A percentile compares a stretch with the other conserved stretches of the same genome.
phyloP scores from a whole-genome alignment of 2,113 vertebrate species.

The Prunella himalayana region DNA sequence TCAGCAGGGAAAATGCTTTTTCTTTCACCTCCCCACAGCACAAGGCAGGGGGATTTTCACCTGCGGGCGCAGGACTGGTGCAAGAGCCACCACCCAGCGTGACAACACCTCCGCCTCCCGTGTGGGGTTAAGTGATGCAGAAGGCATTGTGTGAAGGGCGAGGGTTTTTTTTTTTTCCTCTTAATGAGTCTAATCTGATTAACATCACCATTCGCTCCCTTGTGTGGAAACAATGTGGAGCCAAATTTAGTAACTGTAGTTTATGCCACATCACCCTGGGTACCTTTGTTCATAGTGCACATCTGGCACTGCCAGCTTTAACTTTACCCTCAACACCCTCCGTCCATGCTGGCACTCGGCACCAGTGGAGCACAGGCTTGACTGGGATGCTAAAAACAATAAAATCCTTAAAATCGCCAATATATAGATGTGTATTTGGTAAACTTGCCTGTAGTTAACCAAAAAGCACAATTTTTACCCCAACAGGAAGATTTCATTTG shows the following conservation, averaged over 20 bases:
- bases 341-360: neutral
- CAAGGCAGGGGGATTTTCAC: neutral
- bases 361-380: neutral
- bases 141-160: slow-evolving; percentile 9
- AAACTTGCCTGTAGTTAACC: slow-evolving; percentile 81
- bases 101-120: slow-evolving; percentile 11
- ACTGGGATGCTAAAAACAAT: neutral
- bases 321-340: slow-evolving; percentile 12
- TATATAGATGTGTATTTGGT: neutral
- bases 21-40: neutral
- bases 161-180: neutral
- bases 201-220: slow-evolving; percentile 52
- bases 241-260: slow-evolving; percentile 53
- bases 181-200: slow-evolving; percentile 68
- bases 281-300: slow-evolving; percentile 29
- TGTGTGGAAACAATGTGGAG: slow-evolving; percentile 58
- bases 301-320: slow-evolving; percentile 35
- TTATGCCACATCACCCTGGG: slow-evolving; percentile 31
- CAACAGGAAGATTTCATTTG: slow-evolving; percentile 83
- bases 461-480: slow-evolving; percentile 80
- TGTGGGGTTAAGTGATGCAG: slow-evolving; percentile 34
- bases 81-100: neutral
- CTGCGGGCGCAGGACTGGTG: neutral
- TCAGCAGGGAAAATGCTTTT: neutral
- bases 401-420: neutral